Conservation (phyloP, 2,888 invertebrate species). For the Standfussiana lucernea region DNA sequence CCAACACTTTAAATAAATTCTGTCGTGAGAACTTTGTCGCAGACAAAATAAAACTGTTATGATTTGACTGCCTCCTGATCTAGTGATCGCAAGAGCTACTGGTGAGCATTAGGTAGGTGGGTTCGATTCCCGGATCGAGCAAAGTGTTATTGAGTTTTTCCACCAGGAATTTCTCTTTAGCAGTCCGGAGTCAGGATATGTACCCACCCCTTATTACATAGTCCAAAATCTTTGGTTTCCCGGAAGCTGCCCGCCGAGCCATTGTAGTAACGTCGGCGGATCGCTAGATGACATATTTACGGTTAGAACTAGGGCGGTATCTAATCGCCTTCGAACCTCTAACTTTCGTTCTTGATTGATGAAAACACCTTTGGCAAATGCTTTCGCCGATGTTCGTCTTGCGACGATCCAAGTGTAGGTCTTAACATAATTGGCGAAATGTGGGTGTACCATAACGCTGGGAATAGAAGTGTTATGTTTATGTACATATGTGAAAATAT, state of each 20-base stretch:
- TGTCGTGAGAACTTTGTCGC: constrained; percentile 36
- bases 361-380: no score
- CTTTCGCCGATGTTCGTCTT: no score
- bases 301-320: no score
- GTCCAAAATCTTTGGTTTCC: no score
- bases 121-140: neutral
- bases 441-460: neutral
- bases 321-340: no score
- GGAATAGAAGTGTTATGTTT: neutral
- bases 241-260: no score
- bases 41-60: constrained; percentile 42
- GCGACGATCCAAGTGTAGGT: no score
- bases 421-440: neutral
- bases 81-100: neutral
- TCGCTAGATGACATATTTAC: no score
- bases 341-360: no score
- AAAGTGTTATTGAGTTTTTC: neutral
- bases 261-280: no score
- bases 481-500: neutral
- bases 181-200: neutral
- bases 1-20: constrained; percentile 49
- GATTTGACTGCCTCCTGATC: neutral
- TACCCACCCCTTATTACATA: neutral
- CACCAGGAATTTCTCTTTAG: neutral
- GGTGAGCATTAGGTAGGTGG: no score